Percentiles rank a stretch among this genome's conserved stretches.
These are phyloP conservation scores for Eupithecia centaureata DNA, from an alignment of 2,888 invertebrate genomes.

Conservation along the genomic window DNA sequence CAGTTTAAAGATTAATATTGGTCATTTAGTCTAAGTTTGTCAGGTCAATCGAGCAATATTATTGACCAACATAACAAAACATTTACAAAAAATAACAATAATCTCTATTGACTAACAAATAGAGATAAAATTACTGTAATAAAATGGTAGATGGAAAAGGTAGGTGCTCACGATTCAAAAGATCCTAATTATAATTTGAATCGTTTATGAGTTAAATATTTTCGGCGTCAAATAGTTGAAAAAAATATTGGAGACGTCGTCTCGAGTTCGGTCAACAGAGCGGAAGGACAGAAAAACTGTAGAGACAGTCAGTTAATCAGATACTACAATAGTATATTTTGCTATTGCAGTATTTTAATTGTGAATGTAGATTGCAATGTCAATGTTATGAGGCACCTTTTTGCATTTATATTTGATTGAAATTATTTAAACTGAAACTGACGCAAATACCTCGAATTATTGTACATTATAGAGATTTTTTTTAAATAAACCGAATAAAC, in stretches of 20 bases:
- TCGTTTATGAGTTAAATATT: slow-evolving; percentile 81
- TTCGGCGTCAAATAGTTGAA: slow-evolving; percentile 76
- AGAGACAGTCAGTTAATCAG: no score
- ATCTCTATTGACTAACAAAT: slow-evolving; percentile 17
- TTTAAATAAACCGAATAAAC: no score
- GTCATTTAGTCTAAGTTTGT: slow-evolving; percentile 70
- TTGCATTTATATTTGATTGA: no score
- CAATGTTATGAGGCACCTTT: background rate
- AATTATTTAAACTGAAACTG: background rate
- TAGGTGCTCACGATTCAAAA: slow-evolving; percentile 63
- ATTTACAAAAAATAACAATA: background rate
- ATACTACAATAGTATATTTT: no score
- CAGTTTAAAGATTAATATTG: slow-evolving; percentile 76
- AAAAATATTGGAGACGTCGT: slow-evolving; percentile 77
- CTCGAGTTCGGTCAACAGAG: slow-evolving; percentile 76
- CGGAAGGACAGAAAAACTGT: slow-evolving; percentile 56
- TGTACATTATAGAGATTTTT: no score
- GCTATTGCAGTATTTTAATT: background rate
- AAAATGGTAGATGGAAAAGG: slow-evolving; percentile 23
- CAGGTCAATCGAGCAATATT: slow-evolving; percentile 52
- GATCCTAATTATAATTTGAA: slow-evolving; percentile 82
- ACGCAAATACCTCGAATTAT: no score
- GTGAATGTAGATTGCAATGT: background rate
- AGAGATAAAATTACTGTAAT: slow-evolving; percentile 26
- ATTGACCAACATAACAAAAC: slow-evolving; percentile 18